Conservation (phyloP, 2,113 vertebrate genomes). For the Pandion haliaetus region DNA sequence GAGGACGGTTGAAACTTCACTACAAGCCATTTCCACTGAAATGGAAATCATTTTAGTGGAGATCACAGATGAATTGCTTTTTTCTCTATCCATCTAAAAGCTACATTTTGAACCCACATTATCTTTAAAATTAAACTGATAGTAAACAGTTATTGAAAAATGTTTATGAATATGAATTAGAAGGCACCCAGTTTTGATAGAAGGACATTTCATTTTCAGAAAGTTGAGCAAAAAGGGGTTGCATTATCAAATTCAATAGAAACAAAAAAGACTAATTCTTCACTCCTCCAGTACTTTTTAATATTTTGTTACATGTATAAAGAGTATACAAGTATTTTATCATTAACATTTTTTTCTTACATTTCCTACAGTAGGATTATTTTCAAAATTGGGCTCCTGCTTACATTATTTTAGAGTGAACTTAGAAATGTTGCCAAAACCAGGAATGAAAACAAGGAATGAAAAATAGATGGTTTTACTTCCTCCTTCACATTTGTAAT, state of each 20-base stretch:
- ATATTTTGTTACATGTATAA: neutral
- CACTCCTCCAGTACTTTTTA: neutral
- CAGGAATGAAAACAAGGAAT: neutral
- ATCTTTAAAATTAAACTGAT: slow-evolving; percentile 20
- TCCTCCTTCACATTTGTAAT: neutral
- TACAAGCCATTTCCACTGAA: neutral
- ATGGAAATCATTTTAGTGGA: neutral
- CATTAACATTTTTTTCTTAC: neutral
- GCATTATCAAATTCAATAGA: neutral
- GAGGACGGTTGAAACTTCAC: neutral
- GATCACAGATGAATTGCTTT: slow-evolving; percentile 17
- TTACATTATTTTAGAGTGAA: neutral
- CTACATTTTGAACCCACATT: neutral
- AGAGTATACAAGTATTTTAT: neutral
- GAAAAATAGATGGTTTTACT: slow-evolving; percentile 3
- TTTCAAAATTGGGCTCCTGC: neutral
- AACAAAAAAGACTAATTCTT: neutral
- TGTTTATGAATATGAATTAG: neutral
- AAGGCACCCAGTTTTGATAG: neutral
- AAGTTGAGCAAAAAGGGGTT: neutral
- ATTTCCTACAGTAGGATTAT: neutral
- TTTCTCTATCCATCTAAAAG: neutral
- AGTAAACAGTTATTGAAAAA: neutral
- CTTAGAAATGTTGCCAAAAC: neutral
- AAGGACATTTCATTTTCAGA: neutral